Conservation (phyloP, 2,113 vertebrate species). For the Hylia prasina region DNA sequence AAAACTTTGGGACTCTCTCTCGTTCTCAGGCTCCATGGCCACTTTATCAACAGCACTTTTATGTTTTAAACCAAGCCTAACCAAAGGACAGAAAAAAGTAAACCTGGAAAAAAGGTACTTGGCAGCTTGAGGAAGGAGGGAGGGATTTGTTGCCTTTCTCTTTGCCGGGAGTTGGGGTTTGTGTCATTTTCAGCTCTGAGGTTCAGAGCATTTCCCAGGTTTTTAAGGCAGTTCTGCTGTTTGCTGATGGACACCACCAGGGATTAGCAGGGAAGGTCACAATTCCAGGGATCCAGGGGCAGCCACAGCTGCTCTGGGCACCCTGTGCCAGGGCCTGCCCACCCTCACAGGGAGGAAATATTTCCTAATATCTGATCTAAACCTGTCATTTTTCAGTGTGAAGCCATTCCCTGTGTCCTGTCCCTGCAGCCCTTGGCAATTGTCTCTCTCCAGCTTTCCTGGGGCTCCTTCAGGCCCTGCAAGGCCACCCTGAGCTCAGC, state of each 20-base stretch:
- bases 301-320: neutral
- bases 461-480: too few species aligned
- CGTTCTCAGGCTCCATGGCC: neutral
- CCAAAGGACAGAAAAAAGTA: neutral
- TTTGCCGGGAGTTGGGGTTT: neutral
- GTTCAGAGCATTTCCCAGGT: neutral
- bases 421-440: neutral
- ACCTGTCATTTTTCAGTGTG: neutral
- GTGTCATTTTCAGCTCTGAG: neutral
- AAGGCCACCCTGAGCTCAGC: too few species aligned
- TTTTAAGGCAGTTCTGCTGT: neutral
- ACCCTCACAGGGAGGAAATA: neutral
- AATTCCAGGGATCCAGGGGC: neutral
- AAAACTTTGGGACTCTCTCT: neutral
- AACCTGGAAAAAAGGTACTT: neutral
- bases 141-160: neutral
- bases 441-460: too few species aligned
- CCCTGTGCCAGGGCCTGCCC: accelerated
- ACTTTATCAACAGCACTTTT: neutral
- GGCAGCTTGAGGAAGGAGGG: neutral
- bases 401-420: neutral
- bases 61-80: neutral
- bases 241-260: neutral
- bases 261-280: neutral
- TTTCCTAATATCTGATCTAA: neutral